Evolutionary conservation across 2,888 invertebrate species (phyloP).

Genomic region (Andrena flavipes): DNA sequence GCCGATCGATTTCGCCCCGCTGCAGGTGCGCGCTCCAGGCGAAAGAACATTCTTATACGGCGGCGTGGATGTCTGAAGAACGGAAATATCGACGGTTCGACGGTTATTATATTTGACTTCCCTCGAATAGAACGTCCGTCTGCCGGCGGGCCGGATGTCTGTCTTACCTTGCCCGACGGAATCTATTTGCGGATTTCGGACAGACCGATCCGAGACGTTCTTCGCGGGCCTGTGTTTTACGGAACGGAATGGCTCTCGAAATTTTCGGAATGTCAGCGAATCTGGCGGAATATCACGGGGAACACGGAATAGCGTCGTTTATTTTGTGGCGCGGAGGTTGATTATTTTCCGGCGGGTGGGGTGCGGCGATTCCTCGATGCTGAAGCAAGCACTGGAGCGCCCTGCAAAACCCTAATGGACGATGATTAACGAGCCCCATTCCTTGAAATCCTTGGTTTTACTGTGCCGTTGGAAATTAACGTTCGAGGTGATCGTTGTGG

Average conservation of each 20-base stretch:
- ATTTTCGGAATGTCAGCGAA: background rate
- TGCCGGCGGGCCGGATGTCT: constrained; percentile 12
- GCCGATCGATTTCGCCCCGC: constrained; percentile 46
- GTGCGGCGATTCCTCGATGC: constrained; percentile 11
- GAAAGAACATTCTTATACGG: constrained; percentile 11
- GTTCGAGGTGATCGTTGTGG: constrained; percentile 12
- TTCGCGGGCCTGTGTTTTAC: constrained; percentile 4
- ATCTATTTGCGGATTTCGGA: constrained; percentile 42
- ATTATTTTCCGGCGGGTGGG: constrained; percentile 15
- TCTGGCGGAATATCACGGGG: background rate
- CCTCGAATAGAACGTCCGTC: constrained; percentile 14
- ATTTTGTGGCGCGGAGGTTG: background rate
- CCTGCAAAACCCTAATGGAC: constrained; percentile 1
- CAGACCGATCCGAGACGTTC: constrained; percentile 20
- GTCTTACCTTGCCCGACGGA: constrained; percentile 40
- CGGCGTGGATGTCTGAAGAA: constrained; percentile 4
- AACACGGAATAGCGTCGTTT: constrained; percentile 6
- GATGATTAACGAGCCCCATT: constrained; percentile 49
- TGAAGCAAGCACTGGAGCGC: constrained; percentile 6
- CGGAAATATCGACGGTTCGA: constrained; percentile 34
- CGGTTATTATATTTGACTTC: constrained; percentile 49
- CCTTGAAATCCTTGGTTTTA: constrained; percentile 47
- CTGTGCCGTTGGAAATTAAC: constrained; percentile 24
- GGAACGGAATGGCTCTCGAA: constrained; percentile 15
- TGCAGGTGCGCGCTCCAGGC: constrained; percentile 6